phyloP scores from a whole-genome alignment of 2,113 vertebrate genomes.

The Oenanthe oenanthe region DNA sequence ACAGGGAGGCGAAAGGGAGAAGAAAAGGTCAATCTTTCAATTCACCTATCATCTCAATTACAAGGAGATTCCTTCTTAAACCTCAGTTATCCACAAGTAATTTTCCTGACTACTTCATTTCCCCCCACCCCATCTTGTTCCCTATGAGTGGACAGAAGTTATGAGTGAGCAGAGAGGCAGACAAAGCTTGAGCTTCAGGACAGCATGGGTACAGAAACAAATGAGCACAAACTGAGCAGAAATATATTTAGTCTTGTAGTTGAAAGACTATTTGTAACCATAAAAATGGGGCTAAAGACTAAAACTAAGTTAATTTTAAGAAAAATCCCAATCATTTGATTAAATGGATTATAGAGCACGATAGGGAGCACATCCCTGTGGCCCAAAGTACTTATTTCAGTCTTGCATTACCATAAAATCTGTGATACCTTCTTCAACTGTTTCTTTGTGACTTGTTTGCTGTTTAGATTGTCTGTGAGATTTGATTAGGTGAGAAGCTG shows the following conservation, averaged over 20 bases:
- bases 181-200: not conserved
- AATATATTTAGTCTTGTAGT: not conserved
- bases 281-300: not conserved
- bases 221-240: not conserved
- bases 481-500: not conserved
- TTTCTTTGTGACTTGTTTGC: not conserved
- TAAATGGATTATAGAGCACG: not conserved
- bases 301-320: not conserved
- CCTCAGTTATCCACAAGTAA: not conserved
- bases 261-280: not conserved
- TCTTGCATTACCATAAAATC: not conserved
- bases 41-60: not conserved
- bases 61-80: not conserved
- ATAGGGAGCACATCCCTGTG: not conserved
- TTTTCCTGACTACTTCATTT: not conserved
- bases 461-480: not conserved
- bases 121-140: rapidly evolving
- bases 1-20: not conserved
- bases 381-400: not conserved
- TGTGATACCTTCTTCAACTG: not conserved
- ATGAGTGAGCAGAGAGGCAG: not conserved
- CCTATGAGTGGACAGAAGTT: not conserved
- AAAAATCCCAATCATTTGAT: not conserved
- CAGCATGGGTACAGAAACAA: not conserved
- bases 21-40: not conserved